Base-by-base conservation (phyloP, 2,113 vertebrate genomes). In the Acanthochromis polyacanthus region DNA sequence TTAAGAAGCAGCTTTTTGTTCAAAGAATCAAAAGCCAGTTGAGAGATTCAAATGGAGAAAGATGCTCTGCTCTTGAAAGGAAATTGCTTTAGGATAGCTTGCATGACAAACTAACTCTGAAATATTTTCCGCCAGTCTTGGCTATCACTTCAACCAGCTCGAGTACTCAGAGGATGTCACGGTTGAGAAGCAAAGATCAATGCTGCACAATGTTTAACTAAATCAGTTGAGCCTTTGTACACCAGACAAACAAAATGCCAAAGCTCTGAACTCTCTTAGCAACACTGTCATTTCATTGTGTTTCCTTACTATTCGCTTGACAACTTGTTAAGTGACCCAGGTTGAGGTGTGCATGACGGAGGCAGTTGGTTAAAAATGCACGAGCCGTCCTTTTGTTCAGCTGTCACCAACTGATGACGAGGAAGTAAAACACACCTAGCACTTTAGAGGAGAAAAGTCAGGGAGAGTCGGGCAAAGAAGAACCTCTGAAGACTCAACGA, bases 341-440 rank as follows among this genome's bases (percentile, higher is more conserved):
- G 23, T 36, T 60, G 36, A 80, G 65, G 50, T 32, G 57, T 32
- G 22, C 38, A 55, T 32, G 62, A 58, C 1, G 14, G 50, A 63
- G 20, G 40, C 4, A 14, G 22, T 16, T 36, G 28, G 19, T 84
- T 70, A 84, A 78, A 78, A 67, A 75, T 86, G 55, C 71, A 87
- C 0, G 4, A 81, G 25, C 9, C 52, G 4, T 71, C 48, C 61
- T 86, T 84, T 76, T 74, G 75, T 75, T 48, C 43, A 12, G 22
- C 28, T 59, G 53, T 64, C 59, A 55, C 52, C 30, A 40, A 7
- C 10, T 55, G 63, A 84, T 69, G 68, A 78, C 51, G 38, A 30
- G 60, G 43, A 12, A 6, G 22, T 28, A 56, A 80, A 68, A 56
- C 38, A 55, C n/a, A 10, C 67, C 71, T 50, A 71, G 53, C 75